A percentile compares a stretch with the other conserved stretches of the same genome.
These are phyloP conservation scores for Trichosurus vulpecula DNA, from an alignment of 2,797 vertebrate species.

Conservation along the genomic window DNA sequence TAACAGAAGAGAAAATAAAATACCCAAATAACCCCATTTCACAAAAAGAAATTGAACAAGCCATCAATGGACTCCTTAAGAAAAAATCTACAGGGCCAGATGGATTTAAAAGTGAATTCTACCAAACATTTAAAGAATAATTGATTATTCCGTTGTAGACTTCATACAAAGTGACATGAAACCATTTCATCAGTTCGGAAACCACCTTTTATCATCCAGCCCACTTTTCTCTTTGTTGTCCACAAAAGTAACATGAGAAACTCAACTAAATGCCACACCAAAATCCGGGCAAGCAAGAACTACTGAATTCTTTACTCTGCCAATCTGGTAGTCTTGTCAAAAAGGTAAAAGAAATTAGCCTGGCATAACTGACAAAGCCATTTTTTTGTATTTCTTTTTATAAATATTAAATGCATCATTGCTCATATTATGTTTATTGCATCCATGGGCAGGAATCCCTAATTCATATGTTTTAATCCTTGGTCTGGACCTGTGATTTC, in stretches of 20 bases:
- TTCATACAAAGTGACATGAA: not conserved
- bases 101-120: too few species aligned
- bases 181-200: not conserved
- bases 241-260: not conserved
- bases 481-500: not conserved
- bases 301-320: not conserved
- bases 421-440: not conserved
- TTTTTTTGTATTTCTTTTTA: not conserved
- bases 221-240: not conserved
- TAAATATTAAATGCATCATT: not conserved
- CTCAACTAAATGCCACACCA: not conserved
- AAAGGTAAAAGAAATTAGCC: not conserved
- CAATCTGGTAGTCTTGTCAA: not conserved
- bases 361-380: not conserved
- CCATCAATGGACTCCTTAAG: too few species aligned
- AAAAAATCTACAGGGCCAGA: too few species aligned
- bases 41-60: too few species aligned
- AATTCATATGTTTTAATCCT: not conserved
- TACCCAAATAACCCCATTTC: too few species aligned
- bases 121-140: too few species aligned
- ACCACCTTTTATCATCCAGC: not conserved
- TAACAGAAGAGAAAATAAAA: too few species aligned
- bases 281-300: not conserved
- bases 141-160: not conserved
- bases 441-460: not conserved